Conservation (phyloP, 2,113 vertebrate species). For the Manacus vitellinus region DNA sequence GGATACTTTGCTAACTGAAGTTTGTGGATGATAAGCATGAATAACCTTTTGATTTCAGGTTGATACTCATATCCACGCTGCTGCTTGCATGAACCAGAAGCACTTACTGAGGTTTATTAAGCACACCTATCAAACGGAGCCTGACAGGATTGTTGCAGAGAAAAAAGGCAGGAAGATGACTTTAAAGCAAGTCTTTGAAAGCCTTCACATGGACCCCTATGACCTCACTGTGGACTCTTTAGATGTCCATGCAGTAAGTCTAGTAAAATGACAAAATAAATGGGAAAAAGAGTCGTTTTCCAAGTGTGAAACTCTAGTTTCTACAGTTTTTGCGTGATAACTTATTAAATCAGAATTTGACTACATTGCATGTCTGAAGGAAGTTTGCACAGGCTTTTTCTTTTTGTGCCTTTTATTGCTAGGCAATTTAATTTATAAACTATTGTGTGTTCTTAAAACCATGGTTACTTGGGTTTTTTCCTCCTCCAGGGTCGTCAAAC, state of each 20-base stretch:
- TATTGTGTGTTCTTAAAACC: background rate
- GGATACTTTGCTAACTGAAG: background rate
- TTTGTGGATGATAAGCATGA: background rate
- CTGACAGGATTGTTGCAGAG: conserved; percentile 84
- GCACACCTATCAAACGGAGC: conserved; percentile 86
- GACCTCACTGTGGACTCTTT: conserved; percentile 97
- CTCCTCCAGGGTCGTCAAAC: conserved; percentile 90
- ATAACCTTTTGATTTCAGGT: conserved; percentile 79
- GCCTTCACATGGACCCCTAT: conserved; percentile 93
- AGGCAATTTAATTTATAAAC: background rate
- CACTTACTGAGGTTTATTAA: conserved; percentile 94
- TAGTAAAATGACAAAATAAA: background rate
- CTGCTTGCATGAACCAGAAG: conserved; percentile 98
- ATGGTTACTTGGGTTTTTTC: background rate
- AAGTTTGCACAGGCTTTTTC: background rate
- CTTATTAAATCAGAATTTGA: background rate
- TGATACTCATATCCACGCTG: conserved; percentile 97
- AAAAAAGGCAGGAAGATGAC: conserved; percentile 84
- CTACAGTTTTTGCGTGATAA: background rate
- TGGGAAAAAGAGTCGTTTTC: background rate
- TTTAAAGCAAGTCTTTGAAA: conserved; percentile 88
- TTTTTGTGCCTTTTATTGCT: background rate
- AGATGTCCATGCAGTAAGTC: conserved; percentile 94
- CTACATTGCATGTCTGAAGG: background rate
- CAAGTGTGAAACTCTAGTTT: background rate